phyloP scores from a whole-genome alignment of 2,888 invertebrate genomes.

The Amphipoea oculea region DNA sequence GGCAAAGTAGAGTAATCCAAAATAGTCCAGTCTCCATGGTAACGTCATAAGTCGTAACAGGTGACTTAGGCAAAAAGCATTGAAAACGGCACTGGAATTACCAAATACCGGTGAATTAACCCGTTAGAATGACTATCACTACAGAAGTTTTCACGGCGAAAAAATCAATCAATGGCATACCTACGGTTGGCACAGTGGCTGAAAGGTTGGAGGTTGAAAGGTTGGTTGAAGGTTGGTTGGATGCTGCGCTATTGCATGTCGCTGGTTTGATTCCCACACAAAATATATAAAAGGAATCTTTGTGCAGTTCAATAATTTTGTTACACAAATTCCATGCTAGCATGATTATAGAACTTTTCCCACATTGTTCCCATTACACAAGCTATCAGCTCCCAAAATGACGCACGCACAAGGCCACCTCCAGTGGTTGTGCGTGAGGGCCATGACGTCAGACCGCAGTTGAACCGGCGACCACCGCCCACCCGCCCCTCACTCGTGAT shows the following conservation, averaged over 20 bases:
- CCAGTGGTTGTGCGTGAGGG: constrained; percentile 42
- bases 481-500: constrained; percentile 24
- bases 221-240: too few relatives aligned
- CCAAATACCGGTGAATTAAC: neutral
- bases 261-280: neutral
- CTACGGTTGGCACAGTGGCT: neutral
- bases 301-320: neutral
- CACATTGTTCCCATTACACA: constrained; percentile 19
- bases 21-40: neutral
- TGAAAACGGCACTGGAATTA: neutral
- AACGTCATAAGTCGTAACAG: neutral
- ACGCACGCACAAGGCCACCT: constrained; percentile 43
- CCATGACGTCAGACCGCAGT: constrained; percentile 53
- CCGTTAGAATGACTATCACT: neutral
- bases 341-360: constrained; percentile 6
- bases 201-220: neutral
- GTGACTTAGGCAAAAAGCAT: neutral
- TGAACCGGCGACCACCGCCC: constrained; percentile 40
- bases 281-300: neutral
- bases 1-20: neutral
- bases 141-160: neutral
- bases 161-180: neutral
- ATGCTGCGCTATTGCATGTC: neutral
- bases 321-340: neutral
- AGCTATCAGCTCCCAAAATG: constrained; percentile 30